Conservation (phyloP, 2,797 vertebrate genomes). For the Hapalemur alaotrensis region DNA sequence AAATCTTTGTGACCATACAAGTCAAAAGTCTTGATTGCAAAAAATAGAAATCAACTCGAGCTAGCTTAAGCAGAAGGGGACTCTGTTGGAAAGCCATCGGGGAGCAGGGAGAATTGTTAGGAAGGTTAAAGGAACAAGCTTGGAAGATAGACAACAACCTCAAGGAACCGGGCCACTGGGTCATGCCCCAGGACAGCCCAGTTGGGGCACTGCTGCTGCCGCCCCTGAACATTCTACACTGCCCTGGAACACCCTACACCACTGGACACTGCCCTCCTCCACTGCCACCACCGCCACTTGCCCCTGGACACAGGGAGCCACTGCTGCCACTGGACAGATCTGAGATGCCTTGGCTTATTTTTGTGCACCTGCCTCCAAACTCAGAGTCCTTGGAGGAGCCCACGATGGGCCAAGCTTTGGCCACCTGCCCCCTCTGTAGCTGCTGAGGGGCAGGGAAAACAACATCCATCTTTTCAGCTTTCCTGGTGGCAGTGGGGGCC, state of each 20-base stretch:
- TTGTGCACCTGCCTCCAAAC: not conserved
- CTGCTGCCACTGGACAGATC: not conserved
- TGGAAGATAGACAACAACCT: not conserved
- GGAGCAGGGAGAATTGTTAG: not conserved
- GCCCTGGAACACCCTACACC: not conserved
- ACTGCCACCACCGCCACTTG: not conserved
- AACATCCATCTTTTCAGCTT: not conserved
- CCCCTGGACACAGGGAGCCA: not conserved
- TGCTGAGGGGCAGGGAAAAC: not conserved
- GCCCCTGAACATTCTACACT: not conserved
- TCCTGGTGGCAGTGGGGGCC: not conserved
- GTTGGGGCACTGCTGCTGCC: not conserved
- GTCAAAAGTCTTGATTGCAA: not conserved
- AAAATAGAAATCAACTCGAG: not conserved
- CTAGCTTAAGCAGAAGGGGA: not conserved
- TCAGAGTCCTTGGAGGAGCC: not conserved
- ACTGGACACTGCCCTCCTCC: not conserved
- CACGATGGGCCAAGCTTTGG: not conserved
- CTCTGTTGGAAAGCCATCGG: not conserved
- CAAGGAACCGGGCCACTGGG: not conserved
- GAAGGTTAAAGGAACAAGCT: not conserved
- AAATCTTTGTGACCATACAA: not conserved
- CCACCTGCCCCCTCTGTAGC: not conserved
- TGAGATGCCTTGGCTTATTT: not conserved
- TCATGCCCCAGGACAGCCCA: not conserved